These are phyloP conservation scores for Nyctibius grandis DNA, from an alignment of 2,797 vertebrate genomes.

Conservation along the genomic window DNA sequence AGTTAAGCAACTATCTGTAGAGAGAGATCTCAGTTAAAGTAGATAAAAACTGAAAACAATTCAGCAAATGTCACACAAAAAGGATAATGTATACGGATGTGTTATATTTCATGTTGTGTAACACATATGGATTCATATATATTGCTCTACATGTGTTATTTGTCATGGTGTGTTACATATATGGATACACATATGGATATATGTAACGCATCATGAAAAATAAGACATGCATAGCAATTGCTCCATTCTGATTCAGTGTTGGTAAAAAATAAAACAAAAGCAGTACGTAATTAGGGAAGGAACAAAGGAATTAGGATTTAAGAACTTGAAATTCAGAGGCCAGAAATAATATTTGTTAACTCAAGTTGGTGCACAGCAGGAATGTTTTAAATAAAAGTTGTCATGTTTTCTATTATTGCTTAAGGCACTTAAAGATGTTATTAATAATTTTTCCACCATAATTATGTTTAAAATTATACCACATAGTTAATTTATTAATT, in stretches of 20 bases:
- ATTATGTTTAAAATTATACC: neutral
- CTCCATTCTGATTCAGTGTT: neutral
- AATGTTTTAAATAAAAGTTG: neutral
- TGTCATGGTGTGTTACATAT: neutral
- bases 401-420: neutral
- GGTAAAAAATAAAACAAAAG: neutral
- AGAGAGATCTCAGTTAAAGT: neutral
- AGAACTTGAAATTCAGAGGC: neutral
- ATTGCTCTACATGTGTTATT: neutral
- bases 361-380: neutral
- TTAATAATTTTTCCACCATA: neutral
- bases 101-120: accelerated
- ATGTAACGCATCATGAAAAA: neutral
- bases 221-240: neutral
- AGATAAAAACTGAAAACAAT: neutral
- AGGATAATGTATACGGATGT: accelerated
- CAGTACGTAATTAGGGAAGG: neutral
- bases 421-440: neutral
- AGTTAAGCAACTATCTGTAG: neutral
- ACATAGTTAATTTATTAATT: neutral
- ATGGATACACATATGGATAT: too few species aligned
- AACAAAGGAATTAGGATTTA: neutral
- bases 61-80: neutral
- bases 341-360: neutral
- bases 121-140: too few species aligned